Evolutionary conservation across 2,113 vertebrate genomes (phyloP).

Genomic region (Syngnathus scovelli): DNA sequence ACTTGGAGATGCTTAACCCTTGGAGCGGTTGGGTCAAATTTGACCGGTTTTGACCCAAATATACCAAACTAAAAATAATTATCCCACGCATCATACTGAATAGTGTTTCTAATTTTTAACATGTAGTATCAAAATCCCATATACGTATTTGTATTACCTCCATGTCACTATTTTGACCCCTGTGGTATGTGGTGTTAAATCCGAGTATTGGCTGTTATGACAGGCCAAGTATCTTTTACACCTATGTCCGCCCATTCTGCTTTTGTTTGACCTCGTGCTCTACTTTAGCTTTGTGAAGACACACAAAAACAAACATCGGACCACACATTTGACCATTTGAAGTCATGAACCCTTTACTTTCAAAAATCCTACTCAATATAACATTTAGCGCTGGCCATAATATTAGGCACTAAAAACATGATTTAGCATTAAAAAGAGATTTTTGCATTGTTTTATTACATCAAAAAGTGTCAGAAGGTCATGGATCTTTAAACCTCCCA

Average conservation of each 20-base stretch:
- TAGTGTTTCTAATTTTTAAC: too few relatives aligned
- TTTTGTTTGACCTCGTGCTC: conserved; percentile 56
- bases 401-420: neutral
- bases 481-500: conserved; percentile 45
- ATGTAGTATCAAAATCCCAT: too few relatives aligned
- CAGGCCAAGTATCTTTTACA: conserved; percentile 55
- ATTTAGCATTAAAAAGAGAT: too few relatives aligned
- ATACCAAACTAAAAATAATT: neutral
- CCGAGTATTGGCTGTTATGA: conserved; percentile 16
- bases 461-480: conserved; percentile 43
- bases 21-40: neutral
- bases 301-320: conserved; percentile 54
- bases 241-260: conserved; percentile 46
- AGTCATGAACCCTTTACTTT: neutral
- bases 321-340: conserved; percentile 18
- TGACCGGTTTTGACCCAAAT: neutral
- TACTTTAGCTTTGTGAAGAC: conserved; percentile 32
- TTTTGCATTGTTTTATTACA: too few relatives aligned
- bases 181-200: conserved; percentile 23
- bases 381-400: neutral
- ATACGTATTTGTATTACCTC: too few relatives aligned
- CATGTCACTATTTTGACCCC: neutral
- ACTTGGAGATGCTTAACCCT: conserved; percentile 1
- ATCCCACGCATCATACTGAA: too few relatives aligned
- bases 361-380: neutral